Base-by-base conservation (phyloP, 2,888 invertebrate species). In the Drosophila pseudotalamancana region DNA sequence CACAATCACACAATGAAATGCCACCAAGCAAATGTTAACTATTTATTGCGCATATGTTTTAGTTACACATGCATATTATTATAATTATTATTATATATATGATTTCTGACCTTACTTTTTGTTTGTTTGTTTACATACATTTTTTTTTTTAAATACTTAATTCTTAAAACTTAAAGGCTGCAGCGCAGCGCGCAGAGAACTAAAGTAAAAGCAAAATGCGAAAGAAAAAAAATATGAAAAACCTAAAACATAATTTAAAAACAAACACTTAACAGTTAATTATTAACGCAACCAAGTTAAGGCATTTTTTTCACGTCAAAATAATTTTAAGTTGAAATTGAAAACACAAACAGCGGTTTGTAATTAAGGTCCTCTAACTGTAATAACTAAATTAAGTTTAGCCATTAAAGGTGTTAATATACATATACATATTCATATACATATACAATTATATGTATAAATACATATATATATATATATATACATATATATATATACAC, bases 321-420 rank as follows among this genome's bases (percentile, higher is more conserved):
- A 11, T 49, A 57, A 40, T 34, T 31, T 45, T 71, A 63, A 56
- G 61, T 64, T 62, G 39, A 51, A 42, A 34, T 32, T 25, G 29
- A 56, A 64, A 56, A 72, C 69, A 61, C 53, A 64, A 63, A 65
- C 49, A 65, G 49, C 66, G 67, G 77, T 74, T 74, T 79, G 72
- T 79, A 83, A 65, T 69, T 80, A 59, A 80, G 71, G 45, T 34
- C 61, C 40, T 55, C 66, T 77, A 62, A 59, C 53, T 77, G 59
- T 77, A 74, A 77, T 79, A 68, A 56, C 46, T 74, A 66, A 65
- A 23, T 56, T 83, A 80, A 83, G 74, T 62, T 75, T 56, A 83
- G 77, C 74, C 69, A 70, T 70, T 67, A 76, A 78, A 72, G 59
- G 73, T 72, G 73, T 72, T 72, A 60, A 72, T 73, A 72, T 60